Conservation (phyloP, 2,113 vertebrate species). For the Myotis davidii region DNA sequence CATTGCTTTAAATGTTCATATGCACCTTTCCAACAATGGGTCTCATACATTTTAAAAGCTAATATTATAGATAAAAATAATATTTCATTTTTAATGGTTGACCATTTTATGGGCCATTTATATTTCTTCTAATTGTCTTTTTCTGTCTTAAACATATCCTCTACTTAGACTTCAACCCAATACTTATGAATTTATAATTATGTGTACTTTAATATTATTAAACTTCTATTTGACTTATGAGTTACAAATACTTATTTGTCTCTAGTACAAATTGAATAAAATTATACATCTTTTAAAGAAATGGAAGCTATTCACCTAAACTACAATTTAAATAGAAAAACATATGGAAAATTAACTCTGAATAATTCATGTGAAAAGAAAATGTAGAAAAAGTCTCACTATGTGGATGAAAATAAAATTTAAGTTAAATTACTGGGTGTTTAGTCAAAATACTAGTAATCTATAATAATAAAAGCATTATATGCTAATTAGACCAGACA, state of each 20-base stretch:
- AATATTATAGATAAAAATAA: not conserved
- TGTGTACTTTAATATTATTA: not conserved
- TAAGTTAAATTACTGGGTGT: not conserved
- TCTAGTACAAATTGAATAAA: not conserved
- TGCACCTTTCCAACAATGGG: not conserved
- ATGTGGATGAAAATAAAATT: not conserved
- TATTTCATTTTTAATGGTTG: not conserved
- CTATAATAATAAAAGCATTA: no score
- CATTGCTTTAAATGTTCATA: not conserved
- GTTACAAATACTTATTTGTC: slow-evolving; percentile 14
- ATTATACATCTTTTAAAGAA: not conserved
- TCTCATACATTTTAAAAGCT: not conserved
- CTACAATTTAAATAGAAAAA: not conserved
- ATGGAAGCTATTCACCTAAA: not conserved
- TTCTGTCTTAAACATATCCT: not conserved
- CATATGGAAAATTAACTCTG: not conserved
- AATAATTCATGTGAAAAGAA: not conserved
- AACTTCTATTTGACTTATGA: not conserved
- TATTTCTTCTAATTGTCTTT: not conserved
- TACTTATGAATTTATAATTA: not conserved
- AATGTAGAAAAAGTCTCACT: not conserved
- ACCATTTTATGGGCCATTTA: not conserved
- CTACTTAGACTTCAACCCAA: not conserved
- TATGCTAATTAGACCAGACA: no score
- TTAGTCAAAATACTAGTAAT: not conserved